phyloP scores from a whole-genome alignment of 2,113 vertebrate genomes.

The Tinamus guttatus region DNA sequence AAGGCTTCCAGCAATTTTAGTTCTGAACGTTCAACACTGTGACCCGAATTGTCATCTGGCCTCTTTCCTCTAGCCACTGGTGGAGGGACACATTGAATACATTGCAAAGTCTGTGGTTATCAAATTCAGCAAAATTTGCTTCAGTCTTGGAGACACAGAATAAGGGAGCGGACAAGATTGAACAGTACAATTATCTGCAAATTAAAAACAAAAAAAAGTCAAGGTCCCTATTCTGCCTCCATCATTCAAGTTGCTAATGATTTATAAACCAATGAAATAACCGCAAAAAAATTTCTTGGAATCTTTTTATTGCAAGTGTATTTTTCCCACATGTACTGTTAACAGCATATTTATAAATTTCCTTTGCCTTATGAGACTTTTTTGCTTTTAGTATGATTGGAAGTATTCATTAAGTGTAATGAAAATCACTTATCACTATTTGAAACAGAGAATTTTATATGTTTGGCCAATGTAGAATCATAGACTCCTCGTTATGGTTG shows the following conservation, averaged over 20 bases:
- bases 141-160: background rate
- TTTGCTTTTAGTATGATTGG: background rate
- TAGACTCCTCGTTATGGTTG: too few species aligned
- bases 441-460: background rate
- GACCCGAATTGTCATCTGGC: slow-evolving; percentile 62
- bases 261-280: background rate
- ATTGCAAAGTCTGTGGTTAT: background rate
- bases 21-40: slow-evolving; percentile 15
- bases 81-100: background rate
- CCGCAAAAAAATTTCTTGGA: background rate
- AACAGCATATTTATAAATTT: background rate
- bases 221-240: background rate
- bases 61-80: slow-evolving; percentile 22
- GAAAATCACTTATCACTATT: background rate
- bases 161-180: background rate
- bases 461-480: background rate
- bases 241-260: background rate
- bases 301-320: background rate
- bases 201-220: background rate
- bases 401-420: background rate
- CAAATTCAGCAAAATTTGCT: slow-evolving; percentile 8
- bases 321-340: background rate
- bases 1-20: slow-evolving; percentile 55
- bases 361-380: background rate
- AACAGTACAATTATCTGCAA: background rate